Base-by-base conservation (phyloP, 1,140 invertebrate genomes). In the Sminthurinus signatus region DNA sequence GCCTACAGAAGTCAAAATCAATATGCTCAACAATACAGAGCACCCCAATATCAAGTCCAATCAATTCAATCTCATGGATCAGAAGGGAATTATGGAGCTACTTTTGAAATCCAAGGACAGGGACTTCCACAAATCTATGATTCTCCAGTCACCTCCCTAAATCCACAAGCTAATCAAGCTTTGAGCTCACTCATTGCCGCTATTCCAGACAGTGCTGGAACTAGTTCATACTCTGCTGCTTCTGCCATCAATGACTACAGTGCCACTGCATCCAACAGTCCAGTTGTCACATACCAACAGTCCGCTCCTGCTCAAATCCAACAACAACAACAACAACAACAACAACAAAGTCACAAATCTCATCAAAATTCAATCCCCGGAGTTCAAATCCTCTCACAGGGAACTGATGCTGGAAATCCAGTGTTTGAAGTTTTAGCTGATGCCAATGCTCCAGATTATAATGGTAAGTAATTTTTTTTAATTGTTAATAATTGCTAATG, bases 391-490 rank as follows among this genome's bases (percentile, higher is more conserved):
- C 2, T 68, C 14, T 61, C 58, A 10, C 60, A 63, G 44, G 60
- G 65, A 21, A 56, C 36, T 0, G 44, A 65, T 23, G 64, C 42
- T 32, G 66, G 70, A 5, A 71, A 71, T 61, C 64, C 66, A 1
- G 58, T 65, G 1, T 68, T 71, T 50, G 70, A 71, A 25, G 64
- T 71, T 15, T 36, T 68, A 0, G 66, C 70, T 14, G 66, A 71
- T 43, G 66, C 63, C 0, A 63, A 71, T 56, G 57, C 66, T 23
- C 69, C 69, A n/a, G 52, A 25, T 3, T 71, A 52, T 29, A 52
- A 68, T 48, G 70, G 32, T n/a, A n/a, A n/a, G n/a, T n/a, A n/a
- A n/a, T n/a, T n/a, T n/a, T n/a, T n/a, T n/a, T n/a, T n/a, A n/a
- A n/a, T n/a, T n/a, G n/a, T n/a, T n/a, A n/a, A n/a, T n/a, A n/a